Evolutionary conservation across 2,113 vertebrate genomes (phyloP).

Genomic region (Platichthys flesus): DNA sequence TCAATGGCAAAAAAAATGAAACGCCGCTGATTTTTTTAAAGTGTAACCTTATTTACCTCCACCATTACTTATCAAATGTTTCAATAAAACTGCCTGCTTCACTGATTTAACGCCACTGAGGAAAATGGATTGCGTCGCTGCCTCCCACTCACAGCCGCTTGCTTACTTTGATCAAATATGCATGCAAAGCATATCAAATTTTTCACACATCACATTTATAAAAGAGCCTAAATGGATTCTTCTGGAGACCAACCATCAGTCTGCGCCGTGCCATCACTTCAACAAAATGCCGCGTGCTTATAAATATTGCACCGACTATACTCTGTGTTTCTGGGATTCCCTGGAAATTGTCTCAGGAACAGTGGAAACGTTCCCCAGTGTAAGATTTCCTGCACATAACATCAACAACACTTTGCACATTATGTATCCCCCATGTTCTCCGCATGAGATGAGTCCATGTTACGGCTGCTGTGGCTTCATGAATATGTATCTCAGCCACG

Average conservation of each 20-base stretch:
- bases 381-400: neutral
- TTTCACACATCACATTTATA: constrained; percentile 9
- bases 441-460: neutral
- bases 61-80: constrained; percentile 70
- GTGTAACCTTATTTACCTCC: constrained; percentile 74
- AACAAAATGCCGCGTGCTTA: neutral
- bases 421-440: neutral
- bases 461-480: neutral
- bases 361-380: neutral
- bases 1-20: constrained; percentile 75
- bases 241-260: constrained; percentile 13
- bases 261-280: constrained; percentile 20
- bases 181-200: constrained; percentile 45
- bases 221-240: constrained; percentile 39
- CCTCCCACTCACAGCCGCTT: constrained; percentile 9
- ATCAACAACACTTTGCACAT: neutral
- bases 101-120: constrained; percentile 60
- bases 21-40: constrained; percentile 66
- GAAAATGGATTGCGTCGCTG: constrained; percentile 16
- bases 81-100: constrained; percentile 63
- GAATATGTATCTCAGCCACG: constrained; percentile 5
- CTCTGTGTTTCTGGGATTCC: neutral
- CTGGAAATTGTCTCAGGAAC: neutral
- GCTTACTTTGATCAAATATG: constrained; percentile 46
- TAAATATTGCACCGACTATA: neutral